Conservation (phyloP, 2,888 invertebrate genomes). For the Hirtodrosophila trivittata region DNA sequence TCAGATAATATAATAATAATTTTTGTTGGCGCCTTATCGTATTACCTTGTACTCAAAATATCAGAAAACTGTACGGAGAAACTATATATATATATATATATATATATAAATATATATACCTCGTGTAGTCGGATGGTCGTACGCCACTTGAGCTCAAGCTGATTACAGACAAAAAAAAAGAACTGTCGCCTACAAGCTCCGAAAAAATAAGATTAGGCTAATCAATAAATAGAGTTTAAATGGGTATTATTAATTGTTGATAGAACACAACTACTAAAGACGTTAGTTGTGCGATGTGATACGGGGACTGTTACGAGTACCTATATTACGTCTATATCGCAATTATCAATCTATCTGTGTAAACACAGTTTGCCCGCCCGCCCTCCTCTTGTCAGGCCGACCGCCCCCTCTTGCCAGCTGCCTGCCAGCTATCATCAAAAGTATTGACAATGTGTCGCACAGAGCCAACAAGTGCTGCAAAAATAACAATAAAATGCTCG, state of each 20-base stretch:
- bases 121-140: conserved; percentile 33
- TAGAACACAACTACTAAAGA: background rate
- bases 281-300: conserved; percentile 8
- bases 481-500: conserved; percentile 52
- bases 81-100: background rate
- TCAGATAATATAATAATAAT: conserved; percentile 28
- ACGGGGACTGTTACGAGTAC: conserved; percentile 1
- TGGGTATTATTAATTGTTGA: conserved; percentile 12
- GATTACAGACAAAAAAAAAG: conserved; percentile 27
- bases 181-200: conserved; percentile 6
- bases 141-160: conserved; percentile 24
- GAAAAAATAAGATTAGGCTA: conserved; percentile 36
- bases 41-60: conserved; percentile 53
- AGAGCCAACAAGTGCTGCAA: conserved; percentile 63
- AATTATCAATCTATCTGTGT: conserved; percentile 23
- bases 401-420: too few relatives aligned
- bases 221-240: conserved; percentile 50
- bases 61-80: too few relatives aligned
- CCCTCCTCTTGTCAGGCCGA: too few relatives aligned
- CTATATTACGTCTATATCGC: conserved; percentile 4
- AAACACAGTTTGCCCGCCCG: conserved; percentile 6
- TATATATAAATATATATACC: background rate
- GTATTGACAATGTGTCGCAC: conserved; percentile 43
- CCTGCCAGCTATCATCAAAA: conserved; percentile 27
- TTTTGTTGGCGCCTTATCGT: conserved; percentile 35